Evolutionary conservation across 2,888 invertebrate genomes (phyloP).

Genomic region (Cecidostiba fungosa): DNA sequence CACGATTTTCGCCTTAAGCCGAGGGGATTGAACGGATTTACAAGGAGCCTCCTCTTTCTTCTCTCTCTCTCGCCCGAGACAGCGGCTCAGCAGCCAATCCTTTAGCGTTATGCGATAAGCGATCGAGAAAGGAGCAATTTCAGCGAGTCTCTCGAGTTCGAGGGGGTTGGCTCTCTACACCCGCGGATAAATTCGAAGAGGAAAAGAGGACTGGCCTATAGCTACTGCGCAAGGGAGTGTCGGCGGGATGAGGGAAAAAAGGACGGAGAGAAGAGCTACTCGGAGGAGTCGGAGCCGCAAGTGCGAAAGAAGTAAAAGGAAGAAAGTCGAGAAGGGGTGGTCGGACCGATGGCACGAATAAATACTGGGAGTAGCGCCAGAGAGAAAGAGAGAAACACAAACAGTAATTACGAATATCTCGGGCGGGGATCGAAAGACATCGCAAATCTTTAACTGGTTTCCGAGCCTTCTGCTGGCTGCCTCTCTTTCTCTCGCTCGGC

Average conservation of each 20-base stretch:
- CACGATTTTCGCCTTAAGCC: conserved; percentile 61
- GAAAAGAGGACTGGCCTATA: background rate
- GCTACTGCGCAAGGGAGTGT: background rate
- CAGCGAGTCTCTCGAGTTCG: conserved; percentile 45
- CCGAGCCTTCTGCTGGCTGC: conserved; percentile 71
- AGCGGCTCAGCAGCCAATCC: conserved; percentile 37
- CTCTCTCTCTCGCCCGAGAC: conserved; percentile 32
- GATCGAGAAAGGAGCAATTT: conserved; percentile 64
- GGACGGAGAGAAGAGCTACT: conserved; percentile 46
- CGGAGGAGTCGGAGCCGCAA: conserved; percentile 8
- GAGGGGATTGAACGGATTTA: conserved; percentile 62
- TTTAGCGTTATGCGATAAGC: conserved; percentile 65
- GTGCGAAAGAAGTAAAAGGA: conserved; percentile 47
- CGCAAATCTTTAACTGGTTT: conserved; percentile 80
- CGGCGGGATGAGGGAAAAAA: conserved; percentile 43
- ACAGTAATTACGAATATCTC: conserved; percentile 81
- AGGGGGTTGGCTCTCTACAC: conserved; percentile 36
- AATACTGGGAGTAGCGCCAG: conserved; percentile 70
- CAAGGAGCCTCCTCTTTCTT: conserved; percentile 44
- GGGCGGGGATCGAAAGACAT: conserved; percentile 80
- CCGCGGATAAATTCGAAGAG: conserved; percentile 8
- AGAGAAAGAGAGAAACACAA: conserved; percentile 78
- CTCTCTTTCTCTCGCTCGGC: conserved; percentile 29
- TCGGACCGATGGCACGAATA: conserved; percentile 70
- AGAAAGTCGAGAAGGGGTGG: conserved; percentile 60